Evolutionary conservation across 2,797 vertebrate species (phyloP).

Genomic region (Fistularia commersonii): DNA sequence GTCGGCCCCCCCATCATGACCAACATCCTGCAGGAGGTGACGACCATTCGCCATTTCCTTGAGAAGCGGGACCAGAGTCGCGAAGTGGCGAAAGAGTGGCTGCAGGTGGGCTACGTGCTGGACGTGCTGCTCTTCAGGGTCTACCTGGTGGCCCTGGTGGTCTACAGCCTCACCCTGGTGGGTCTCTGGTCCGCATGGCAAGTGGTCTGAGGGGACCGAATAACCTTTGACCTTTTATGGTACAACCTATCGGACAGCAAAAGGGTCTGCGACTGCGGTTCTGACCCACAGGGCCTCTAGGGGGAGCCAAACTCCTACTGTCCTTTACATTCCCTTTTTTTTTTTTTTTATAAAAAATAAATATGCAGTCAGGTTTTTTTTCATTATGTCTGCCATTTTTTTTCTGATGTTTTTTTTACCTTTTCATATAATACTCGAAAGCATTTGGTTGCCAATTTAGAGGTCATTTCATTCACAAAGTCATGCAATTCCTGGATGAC

Average conservation of each 20-base stretch:
- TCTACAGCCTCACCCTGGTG: conserved; percentile 87
- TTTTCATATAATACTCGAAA: too few species aligned
- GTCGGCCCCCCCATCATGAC: conserved; percentile 61
- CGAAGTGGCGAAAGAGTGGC: conserved; percentile 88
- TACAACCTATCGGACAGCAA: neutral
- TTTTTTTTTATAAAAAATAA: too few species aligned
- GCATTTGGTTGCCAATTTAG: too few species aligned
- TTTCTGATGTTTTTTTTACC: too few species aligned
- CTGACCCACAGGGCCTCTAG: too few species aligned
- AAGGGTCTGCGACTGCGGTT: neutral
- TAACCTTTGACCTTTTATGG: neutral
- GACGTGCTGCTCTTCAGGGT: conserved; percentile 90
- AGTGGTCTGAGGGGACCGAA: conserved; percentile 67
- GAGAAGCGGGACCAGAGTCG: conserved; percentile 85
- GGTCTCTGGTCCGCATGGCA: conserved; percentile 92
- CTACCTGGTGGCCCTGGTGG: conserved; percentile 84
- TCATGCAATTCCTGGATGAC: too few species aligned
- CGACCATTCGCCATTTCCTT: conserved; percentile 83
- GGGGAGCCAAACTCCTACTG: too few species aligned
- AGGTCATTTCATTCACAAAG: too few species aligned
- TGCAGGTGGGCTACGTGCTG: conserved; percentile 90
- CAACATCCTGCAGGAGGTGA: conserved; percentile 83
- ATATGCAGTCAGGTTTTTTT: too few species aligned
- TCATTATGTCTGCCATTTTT: too few species aligned
- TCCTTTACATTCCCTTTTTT: too few species aligned